A percentile compares a stretch with the other conserved stretches of the same genome.
Conservation (phyloP, 2,888 invertebrate genomes). For the Lithosia quadra region DNA sequence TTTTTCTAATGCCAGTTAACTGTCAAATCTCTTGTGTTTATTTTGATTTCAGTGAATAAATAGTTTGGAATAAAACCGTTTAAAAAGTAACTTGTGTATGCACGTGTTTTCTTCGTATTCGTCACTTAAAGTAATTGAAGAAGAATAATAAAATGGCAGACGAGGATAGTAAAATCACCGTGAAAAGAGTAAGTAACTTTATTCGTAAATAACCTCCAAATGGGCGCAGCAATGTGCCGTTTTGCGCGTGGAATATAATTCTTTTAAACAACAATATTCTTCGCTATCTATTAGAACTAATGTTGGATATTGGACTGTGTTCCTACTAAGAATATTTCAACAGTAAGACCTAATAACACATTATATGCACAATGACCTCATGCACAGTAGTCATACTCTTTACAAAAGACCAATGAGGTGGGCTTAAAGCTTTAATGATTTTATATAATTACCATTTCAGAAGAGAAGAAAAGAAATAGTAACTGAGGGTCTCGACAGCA, state of each 20-base stretch:
- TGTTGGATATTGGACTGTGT: too few species aligned
- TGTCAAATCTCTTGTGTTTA: not conserved
- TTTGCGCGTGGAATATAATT: not conserved
- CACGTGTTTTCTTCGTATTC: not conserved
- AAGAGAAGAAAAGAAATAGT: constrained; percentile 51
- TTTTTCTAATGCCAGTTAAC: not conserved
- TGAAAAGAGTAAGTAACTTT: constrained; percentile 39
- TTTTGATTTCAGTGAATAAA: not conserved
- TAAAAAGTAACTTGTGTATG: not conserved
- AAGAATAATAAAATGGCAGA: constrained; percentile 27
- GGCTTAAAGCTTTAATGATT: too few species aligned
- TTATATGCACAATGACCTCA: too few species aligned
- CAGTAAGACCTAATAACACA: too few species aligned
- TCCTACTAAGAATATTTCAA: too few species aligned
- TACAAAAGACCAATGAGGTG: too few species aligned
- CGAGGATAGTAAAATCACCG: constrained; percentile 39
- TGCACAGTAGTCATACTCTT: too few species aligned
- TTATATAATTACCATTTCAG: constrained; percentile 35
- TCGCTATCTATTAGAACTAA: not conserved
- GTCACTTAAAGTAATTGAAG: not conserved
- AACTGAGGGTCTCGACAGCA: constrained; percentile 64
- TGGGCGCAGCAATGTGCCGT: not conserved
- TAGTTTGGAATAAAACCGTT: too few species aligned
- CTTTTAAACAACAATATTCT: not conserved
- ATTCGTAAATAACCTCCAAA: not conserved